phyloP scores from a whole-genome alignment of 2,888 invertebrate genomes.

The Campoletis raptor region DNA sequence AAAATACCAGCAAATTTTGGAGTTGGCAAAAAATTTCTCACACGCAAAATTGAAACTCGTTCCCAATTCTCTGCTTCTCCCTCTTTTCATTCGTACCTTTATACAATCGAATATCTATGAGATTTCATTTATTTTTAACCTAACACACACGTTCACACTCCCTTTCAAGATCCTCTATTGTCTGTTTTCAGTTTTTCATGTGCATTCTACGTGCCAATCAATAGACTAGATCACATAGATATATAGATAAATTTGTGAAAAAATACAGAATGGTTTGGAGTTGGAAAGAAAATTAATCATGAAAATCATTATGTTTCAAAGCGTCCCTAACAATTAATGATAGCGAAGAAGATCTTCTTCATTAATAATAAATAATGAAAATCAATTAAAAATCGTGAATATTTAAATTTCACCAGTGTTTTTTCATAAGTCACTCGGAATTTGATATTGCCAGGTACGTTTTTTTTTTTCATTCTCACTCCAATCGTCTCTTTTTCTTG shows the following conservation, averaged over 20 bases:
- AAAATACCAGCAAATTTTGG: conserved; percentile 18
- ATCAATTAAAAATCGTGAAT: neutral
- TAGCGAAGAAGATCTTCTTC: too few relatives aligned
- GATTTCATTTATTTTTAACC: conserved; percentile 33
- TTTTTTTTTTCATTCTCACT: conserved; percentile 33
- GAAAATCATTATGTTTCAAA: neutral
- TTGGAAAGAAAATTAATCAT: neutral
- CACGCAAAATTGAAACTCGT: conserved; percentile 63
- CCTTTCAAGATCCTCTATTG: conserved; percentile 6
- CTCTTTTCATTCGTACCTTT: conserved; percentile 58
- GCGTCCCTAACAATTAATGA: neutral
- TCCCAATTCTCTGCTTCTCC: conserved; percentile 6
- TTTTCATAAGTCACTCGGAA: neutral
- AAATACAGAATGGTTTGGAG: neutral
- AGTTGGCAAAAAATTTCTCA: conserved; percentile 63
- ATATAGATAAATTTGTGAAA: neutral
- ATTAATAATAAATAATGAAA: neutral
- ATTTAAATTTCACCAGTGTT: neutral
- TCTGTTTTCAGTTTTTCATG: neutral
- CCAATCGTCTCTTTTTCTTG: conserved; percentile 15
- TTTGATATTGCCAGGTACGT: neutral
- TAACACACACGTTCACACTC: neutral
- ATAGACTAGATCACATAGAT: neutral
- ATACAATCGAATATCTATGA: conserved; percentile 11
- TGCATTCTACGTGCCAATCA: neutral